A percentile compares a stretch with the other conserved stretches of the same genome.
Evolutionary conservation across 2,113 vertebrate genomes (phyloP).

Genomic region (Peucedramus taeniatus): DNA sequence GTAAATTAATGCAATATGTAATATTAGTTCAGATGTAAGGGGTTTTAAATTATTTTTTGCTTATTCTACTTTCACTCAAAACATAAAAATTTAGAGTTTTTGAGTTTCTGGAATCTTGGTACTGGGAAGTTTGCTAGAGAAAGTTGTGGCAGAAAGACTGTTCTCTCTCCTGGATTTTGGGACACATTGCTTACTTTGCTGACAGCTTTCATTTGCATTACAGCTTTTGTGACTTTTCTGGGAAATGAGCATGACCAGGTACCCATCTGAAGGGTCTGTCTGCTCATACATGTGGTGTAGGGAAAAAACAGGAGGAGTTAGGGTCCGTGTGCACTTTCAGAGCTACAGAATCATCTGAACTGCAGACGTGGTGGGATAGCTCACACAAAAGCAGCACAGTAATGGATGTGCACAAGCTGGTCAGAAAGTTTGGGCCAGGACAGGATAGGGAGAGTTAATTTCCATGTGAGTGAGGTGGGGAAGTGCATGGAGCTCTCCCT

Average conservation of each 20-base stretch:
- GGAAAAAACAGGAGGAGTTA: background rate
- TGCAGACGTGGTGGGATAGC: background rate
- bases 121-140: background rate
- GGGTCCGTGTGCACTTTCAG: background rate
- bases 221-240: background rate
- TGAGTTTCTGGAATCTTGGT: background rate
- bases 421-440: background rate
- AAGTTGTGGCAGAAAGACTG: rapidly evolving
- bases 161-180: background rate
- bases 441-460: background rate
- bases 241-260: background rate
- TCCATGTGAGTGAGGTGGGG: background rate
- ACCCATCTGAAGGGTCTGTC: background rate
- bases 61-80: background rate
- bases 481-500: background rate
- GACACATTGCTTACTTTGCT: background rate
- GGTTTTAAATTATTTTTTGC: background rate
- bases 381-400: background rate
- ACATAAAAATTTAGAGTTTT: background rate
- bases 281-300: rapidly evolving
- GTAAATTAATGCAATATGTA: background rate
- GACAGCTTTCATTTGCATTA: background rate
- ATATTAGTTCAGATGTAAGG: background rate
- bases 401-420: background rate
- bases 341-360: background rate